These are phyloP conservation scores for Polyploca ridens DNA, from an alignment of 2,888 invertebrate genomes.

Conservation along the genomic window DNA sequence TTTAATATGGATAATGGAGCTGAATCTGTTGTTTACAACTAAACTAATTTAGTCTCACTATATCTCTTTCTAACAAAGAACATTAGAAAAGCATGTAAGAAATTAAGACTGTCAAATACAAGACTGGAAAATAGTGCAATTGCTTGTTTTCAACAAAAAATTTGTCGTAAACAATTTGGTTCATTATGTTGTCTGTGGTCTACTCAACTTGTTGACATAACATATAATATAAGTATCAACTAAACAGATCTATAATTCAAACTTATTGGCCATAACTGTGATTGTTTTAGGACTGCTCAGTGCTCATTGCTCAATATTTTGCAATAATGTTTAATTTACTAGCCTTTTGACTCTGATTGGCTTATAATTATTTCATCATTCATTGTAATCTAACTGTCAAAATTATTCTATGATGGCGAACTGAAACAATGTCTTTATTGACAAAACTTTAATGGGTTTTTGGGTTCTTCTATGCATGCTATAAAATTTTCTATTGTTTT, in stretches of 20 bases:
- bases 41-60: too few species aligned
- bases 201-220: too few species aligned
- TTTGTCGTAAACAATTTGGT: too few species aligned
- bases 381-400: neutral
- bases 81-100: too few species aligned
- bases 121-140: too few species aligned
- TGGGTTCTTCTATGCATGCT: neutral
- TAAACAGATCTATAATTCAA: neutral
- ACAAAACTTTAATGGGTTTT: neutral
- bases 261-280: neutral
- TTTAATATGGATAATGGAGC: too few species aligned
- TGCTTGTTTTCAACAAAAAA: too few species aligned
- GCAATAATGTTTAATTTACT: slow-evolving; percentile 26
- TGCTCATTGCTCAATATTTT: neutral
- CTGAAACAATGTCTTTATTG: neutral
- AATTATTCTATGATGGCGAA: neutral
- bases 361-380: slow-evolving; percentile 16
- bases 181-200: too few species aligned
- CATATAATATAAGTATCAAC: neutral
- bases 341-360: slow-evolving; percentile 49
- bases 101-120: too few species aligned
- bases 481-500: slow-evolving; percentile 6
- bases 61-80: too few species aligned
- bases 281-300: neutral
- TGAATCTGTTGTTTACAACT: too few species aligned